Evolutionary conservation across 2,888 invertebrate species (phyloP).

Genomic region (Drosophila engyochracea): DNA sequence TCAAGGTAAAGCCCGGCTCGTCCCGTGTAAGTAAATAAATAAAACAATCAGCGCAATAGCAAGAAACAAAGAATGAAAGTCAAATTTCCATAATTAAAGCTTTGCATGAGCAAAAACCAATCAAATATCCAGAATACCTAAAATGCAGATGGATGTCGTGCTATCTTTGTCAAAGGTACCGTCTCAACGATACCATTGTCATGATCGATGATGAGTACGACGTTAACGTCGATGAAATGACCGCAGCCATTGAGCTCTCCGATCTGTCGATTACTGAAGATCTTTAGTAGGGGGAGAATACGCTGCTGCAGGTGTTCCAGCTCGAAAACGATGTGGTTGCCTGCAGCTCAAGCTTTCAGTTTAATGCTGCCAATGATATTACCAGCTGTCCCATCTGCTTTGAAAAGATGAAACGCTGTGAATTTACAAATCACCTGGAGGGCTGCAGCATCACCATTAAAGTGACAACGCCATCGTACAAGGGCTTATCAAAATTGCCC

Average conservation of each 20-base stretch:
- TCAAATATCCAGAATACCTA: constrained; percentile 47
- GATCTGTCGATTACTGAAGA: constrained; percentile 83
- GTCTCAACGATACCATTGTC: constrained; percentile 72
- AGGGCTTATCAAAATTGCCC: constrained; percentile 2
- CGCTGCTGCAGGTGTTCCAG: constrained; percentile 81
- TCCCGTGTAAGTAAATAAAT: constrained; percentile 24
- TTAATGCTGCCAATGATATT: constrained; percentile 79
- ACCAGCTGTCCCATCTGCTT: constrained; percentile 84
- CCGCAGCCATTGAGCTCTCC: constrained; percentile 70
- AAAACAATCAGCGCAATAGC: constrained; percentile 15
- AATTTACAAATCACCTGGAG: constrained; percentile 82
- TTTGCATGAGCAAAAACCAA: constrained; percentile 4
- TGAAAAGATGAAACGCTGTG: constrained; percentile 78
- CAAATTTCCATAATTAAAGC: background rate
- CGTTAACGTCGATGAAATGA: constrained; percentile 46
- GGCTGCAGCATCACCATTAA: constrained; percentile 82
- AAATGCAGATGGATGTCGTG: constrained; percentile 12
- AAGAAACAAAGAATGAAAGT: background rate
- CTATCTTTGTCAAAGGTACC: constrained; percentile 20
- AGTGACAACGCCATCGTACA: constrained; percentile 54
- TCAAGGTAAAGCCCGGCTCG: too few species aligned
- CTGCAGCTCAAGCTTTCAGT: constrained; percentile 60
- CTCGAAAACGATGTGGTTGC: constrained; percentile 80
- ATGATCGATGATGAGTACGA: constrained; percentile 81
- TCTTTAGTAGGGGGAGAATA: constrained; percentile 75